A percentile compares a stretch with the other conserved stretches of the same genome.
Conservation (phyloP, 2,888 invertebrate genomes). For the Eilema caniola region DNA sequence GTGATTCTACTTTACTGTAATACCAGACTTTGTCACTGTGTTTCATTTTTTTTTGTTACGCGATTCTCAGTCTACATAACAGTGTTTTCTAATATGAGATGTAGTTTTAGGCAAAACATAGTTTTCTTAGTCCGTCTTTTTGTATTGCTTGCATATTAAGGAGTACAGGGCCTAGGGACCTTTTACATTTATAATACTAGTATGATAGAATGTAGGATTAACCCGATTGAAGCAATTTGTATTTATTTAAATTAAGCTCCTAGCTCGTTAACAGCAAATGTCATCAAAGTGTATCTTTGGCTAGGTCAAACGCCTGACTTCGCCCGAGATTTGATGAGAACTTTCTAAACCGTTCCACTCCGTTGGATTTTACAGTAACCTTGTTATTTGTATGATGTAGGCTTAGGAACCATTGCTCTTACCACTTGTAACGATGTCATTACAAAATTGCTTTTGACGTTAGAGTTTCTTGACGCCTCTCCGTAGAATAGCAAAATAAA, state of each 20-base stretch:
- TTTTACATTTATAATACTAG: too few species aligned
- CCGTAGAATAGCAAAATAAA: neutral
- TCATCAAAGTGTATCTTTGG: slow-evolving; percentile 77
- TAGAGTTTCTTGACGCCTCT: neutral
- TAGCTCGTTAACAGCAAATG: slow-evolving; percentile 69
- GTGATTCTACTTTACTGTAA: slow-evolving; percentile 74
- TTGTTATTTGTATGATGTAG: slow-evolving; percentile 63
- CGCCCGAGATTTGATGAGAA: slow-evolving; percentile 70
- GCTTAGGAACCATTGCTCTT: slow-evolving; percentile 46
- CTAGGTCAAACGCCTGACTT: slow-evolving; percentile 64
- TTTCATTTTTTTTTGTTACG: slow-evolving; percentile 25
- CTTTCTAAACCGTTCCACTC: slow-evolving; percentile 74
- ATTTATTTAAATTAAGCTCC: slow-evolving; percentile 78
- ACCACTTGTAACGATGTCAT: slow-evolving; percentile 37
- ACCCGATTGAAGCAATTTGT: slow-evolving; percentile 69
- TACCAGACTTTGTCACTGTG: slow-evolving; percentile 43
- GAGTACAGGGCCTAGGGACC: too few species aligned
- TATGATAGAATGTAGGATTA: slow-evolving; percentile 17
- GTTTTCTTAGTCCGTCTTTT: too few species aligned
- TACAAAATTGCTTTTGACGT: neutral
- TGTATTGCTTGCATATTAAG: too few species aligned
- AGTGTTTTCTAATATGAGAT: neutral
- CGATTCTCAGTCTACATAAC: slow-evolving; percentile 1
- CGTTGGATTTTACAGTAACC: slow-evolving; percentile 73
- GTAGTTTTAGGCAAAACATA: neutral